Percentiles rank a stretch among this genome's conserved stretches.
These are phyloP conservation scores for Muscidifurax raptorellus DNA, from an alignment of 1,140 invertebrate species.

Conservation along the genomic window DNA sequence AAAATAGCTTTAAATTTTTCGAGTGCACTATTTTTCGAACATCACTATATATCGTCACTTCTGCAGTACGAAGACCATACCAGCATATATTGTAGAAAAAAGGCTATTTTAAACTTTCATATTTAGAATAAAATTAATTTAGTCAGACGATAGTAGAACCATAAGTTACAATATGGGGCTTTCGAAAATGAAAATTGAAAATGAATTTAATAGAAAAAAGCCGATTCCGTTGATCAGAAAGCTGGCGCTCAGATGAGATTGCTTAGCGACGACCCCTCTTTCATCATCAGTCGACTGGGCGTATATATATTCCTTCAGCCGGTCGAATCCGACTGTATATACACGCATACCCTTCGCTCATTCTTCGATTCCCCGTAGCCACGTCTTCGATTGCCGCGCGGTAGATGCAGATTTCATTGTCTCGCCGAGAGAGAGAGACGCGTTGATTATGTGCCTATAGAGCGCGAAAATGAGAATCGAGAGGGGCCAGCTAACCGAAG, in stretches of 20 bases:
- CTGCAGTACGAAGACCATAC: too few relatives aligned
- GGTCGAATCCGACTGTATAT: not conserved
- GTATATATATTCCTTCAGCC: not conserved
- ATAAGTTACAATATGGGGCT: too few relatives aligned
- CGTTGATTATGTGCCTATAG: conserved; percentile 1
- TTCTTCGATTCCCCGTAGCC: conserved; percentile 1
- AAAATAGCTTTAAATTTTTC: not conserved
- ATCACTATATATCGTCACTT: too few relatives aligned
- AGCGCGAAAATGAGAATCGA: not conserved
- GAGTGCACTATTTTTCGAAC: too few relatives aligned
- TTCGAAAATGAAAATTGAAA: too few relatives aligned
- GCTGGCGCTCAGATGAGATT: not conserved
- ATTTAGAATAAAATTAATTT: too few relatives aligned
- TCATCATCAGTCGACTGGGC: not conserved
- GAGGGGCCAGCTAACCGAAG: not conserved
- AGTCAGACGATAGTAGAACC: too few relatives aligned
- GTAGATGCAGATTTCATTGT: conserved; percentile 45
- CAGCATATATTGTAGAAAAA: too few relatives aligned
- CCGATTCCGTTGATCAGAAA: not conserved
- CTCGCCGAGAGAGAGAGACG: not conserved
- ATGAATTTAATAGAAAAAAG: not conserved
- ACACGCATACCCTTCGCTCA: conserved; percentile 11
- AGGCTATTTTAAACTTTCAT: too few relatives aligned
- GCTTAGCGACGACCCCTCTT: not conserved
- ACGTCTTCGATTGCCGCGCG: not conserved